phyloP scores from a whole-genome alignment of 2,797 vertebrate species.

The Spondyliosoma cantharus region DNA sequence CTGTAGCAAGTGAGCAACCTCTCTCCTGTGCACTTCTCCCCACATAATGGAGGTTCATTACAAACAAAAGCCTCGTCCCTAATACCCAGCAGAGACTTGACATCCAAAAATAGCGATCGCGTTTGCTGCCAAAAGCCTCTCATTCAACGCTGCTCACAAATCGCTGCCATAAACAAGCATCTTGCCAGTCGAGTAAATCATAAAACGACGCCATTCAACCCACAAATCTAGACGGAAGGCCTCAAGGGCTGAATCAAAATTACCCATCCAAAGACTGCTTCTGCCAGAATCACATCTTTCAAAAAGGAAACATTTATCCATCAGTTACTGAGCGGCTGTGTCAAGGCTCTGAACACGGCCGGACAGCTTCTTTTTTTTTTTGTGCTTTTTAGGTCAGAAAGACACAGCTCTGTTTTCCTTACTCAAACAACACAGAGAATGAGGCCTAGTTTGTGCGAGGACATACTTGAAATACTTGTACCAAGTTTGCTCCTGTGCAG shows the following conservation, averaged over 20 bases:
- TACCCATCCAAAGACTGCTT: conserved; percentile 33
- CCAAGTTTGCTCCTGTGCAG: conserved; percentile 60
- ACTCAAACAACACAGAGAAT: conserved; percentile 41
- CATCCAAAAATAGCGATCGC: conserved; percentile 71
- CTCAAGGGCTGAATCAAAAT: conserved; percentile 58
- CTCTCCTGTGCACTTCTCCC: conserved; percentile 32
- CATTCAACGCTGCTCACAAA: conserved; percentile 62
- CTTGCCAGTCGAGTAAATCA: conserved; percentile 71
- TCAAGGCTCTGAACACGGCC: conserved; percentile 30
- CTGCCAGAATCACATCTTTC: conserved; percentile 57
- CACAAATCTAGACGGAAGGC: conserved; percentile 63
- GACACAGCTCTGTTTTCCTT: conserved; percentile 40
- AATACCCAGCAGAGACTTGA: conserved; percentile 61
- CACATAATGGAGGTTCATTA: conserved; percentile 55
- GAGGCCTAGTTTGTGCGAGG: conserved; percentile 41
- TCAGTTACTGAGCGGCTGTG: conserved; percentile 40
- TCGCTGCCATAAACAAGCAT: conserved; percentile 70
- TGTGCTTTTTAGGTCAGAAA: conserved; percentile 15
- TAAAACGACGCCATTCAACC: conserved; percentile 58
- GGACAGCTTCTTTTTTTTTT: conserved; percentile 9
- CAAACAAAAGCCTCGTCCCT: conserved; percentile 54
- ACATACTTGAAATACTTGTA: conserved; percentile 64
- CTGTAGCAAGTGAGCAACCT: conserved; percentile 18
- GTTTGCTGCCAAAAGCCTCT: conserved; percentile 71
- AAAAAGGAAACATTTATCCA: conserved; percentile 60